Percentiles rank a stretch among this genome's conserved stretches.
Evolutionary conservation across 2,797 vertebrate species (phyloP).

Genomic region (Eulemur albifrons): DNA sequence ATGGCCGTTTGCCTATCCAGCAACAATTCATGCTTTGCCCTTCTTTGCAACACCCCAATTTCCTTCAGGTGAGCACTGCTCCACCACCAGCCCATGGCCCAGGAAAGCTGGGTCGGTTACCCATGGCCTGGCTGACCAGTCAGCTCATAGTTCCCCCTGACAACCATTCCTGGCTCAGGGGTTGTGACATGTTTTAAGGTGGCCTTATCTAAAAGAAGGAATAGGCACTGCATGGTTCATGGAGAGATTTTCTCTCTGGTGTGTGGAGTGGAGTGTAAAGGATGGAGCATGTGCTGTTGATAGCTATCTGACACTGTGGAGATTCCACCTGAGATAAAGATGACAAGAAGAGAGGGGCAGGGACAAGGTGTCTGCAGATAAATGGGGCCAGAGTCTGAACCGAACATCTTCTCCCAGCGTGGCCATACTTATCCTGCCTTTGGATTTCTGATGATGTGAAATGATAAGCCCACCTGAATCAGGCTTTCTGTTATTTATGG

Average conservation of each 20-base stretch:
- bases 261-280: background rate
- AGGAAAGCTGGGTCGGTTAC: background rate
- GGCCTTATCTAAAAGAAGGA: background rate
- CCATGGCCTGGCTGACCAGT: background rate
- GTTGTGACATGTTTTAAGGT: background rate
- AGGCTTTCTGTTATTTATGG: background rate
- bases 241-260: background rate
- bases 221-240: background rate
- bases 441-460: background rate
- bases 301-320: background rate
- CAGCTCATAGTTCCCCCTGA: background rate
- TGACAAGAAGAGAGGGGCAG: background rate
- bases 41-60: background rate
- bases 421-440: background rate
- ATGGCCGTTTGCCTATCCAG: background rate
- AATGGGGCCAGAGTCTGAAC: background rate
- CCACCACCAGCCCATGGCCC: background rate
- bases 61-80: background rate
- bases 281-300: background rate
- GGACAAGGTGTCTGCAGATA: background rate
- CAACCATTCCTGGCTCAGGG: background rate
- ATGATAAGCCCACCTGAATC: background rate
- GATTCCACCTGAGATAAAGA: background rate
- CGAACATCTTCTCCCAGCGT: too few species aligned
- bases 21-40: background rate